These are phyloP conservation scores for Drosophila mayaguana DNA, from an alignment of 2,888 invertebrate genomes.

Conservation along the genomic window DNA sequence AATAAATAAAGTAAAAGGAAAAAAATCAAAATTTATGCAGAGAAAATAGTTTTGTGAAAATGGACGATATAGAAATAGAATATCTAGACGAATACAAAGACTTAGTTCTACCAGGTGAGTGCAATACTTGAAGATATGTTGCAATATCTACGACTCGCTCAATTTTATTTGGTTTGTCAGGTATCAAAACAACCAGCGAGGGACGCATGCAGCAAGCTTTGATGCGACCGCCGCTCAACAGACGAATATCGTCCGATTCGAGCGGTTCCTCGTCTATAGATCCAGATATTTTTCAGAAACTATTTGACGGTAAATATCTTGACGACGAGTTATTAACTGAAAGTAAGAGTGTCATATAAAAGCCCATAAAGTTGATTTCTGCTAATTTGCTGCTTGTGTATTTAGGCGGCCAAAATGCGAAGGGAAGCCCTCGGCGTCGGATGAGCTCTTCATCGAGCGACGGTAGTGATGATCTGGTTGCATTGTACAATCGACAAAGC, in stretches of 20 bases:
- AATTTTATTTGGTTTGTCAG: conserved; percentile 25
- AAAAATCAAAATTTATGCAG: not conserved
- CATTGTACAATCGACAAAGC: conserved; percentile 49
- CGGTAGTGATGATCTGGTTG: conserved; percentile 59
- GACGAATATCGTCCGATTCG: conserved; percentile 69
- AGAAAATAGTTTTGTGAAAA: conserved; percentile 47
- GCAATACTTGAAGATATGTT: not conserved
- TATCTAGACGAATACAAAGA: conserved; percentile 84
- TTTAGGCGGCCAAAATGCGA: conserved; percentile 24
- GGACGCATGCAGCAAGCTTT: conserved; percentile 19
- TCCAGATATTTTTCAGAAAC: conserved; percentile 80
- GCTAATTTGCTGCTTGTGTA: not conserved
- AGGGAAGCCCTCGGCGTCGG: conserved; percentile 21
- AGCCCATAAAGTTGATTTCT: not conserved
- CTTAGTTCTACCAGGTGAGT: conserved; percentile 82
- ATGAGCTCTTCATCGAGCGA: conserved; percentile 60
- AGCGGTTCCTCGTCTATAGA: conserved; percentile 75
- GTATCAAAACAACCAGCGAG: conserved; percentile 51
- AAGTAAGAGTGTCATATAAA: conserved; percentile 32
- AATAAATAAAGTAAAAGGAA: conserved; percentile 6
- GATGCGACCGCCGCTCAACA: conserved; percentile 19
- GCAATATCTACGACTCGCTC: no score
- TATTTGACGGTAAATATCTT: conserved; percentile 74
- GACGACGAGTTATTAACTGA: conserved; percentile 70
- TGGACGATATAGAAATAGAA: conserved; percentile 84